Base-by-base conservation (phyloP, 2,888 invertebrate species). In the Lasioglossum figueresi region DNA sequence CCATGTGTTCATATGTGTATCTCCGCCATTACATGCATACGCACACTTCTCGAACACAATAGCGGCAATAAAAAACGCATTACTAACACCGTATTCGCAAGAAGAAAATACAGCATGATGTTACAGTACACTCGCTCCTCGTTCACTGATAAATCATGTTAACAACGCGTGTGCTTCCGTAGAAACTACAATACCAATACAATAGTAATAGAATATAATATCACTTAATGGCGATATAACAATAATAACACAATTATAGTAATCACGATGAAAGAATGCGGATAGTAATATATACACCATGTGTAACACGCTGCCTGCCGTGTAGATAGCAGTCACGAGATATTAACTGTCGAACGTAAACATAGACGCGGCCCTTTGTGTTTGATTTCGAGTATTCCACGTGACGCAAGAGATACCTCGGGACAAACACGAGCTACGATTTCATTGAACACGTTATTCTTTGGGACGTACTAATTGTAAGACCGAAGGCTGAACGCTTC, bases 371-470 rank as follows among this genome's bases (percentile, higher is more conserved):
- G 66, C 74, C 59, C 72, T 37, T 80, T 74, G 79, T 82, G 80
- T 81, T 87, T 86, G 83, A 76, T 80, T 77, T 76, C 37, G 81
- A 79, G 66, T 40, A 37, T 83, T 66, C 34, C 45, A 59, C n/a
- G 23, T 34, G 56, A 77, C 34, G 45, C 74, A 63, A 71, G 52
- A 78, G 59, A 78, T 34, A 63, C 68, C 72, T 31, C 68, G n/a
- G n/a, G 4, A 52, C 82, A 90, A 89, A 83, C 84, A 84, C 68
- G 76, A 87, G 76, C 84, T 75, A 88, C 82, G 80, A 76, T 84
- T 81, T 80, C 85, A 88, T 83, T 88, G 91, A 93, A 93, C 90
- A 92, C 89, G 86, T 84, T 91, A 91, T 91, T 93, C 93, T 93
- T 93, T 93, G 93, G 93, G 89, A 91, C 85, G 82, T 90, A 89